These are phyloP conservation scores for Lottia scabra DNA, from an alignment of 2,888 invertebrate genomes.

Conservation along the genomic window DNA sequence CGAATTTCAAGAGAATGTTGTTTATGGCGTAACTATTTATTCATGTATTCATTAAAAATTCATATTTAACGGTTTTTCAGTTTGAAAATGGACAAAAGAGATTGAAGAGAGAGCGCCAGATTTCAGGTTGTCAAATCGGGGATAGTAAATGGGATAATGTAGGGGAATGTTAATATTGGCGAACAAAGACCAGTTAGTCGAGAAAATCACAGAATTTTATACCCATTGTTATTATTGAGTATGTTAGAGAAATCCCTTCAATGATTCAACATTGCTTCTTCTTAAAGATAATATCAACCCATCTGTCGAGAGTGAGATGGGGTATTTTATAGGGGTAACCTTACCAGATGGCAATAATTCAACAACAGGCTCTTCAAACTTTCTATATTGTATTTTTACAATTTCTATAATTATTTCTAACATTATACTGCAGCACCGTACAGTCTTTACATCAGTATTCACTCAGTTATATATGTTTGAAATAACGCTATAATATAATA, in stretches of 20 bases:
- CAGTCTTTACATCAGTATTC: not conserved
- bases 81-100: not conserved
- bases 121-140: not conserved
- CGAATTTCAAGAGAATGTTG: too few species aligned
- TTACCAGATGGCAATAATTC: not conserved
- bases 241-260: not conserved
- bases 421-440: not conserved
- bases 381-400: too few species aligned
- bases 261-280: conserved; percentile 2
- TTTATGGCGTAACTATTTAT: too few species aligned
- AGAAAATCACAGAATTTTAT: not conserved
- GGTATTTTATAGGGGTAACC: not conserved
- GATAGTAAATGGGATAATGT: not conserved
- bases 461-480: too few species aligned
- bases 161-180: not conserved
- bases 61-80: not conserved
- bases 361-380: not conserved
- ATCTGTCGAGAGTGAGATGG: not conserved
- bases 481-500: too few species aligned
- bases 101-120: not conserved
- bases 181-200: not conserved
- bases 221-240: not conserved
- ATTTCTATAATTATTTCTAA: not conserved
- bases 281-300: not conserved
- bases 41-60: too few species aligned